Evolutionary conservation across 2,888 invertebrate species (phyloP).

Genomic region (Rotaria macrura): DNA sequence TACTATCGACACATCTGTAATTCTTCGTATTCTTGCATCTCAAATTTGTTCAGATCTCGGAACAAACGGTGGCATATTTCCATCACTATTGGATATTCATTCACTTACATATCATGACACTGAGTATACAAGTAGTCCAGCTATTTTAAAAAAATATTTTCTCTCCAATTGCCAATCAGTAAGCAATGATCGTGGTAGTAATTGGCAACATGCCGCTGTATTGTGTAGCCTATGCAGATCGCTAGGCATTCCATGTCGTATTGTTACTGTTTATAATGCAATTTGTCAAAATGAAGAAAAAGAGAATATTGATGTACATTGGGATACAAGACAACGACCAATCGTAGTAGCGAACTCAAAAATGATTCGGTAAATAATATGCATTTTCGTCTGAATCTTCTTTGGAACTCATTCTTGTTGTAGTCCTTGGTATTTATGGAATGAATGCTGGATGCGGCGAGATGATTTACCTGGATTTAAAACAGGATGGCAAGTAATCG

Average conservation of each 20-base stretch:
- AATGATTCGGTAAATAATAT: background rate
- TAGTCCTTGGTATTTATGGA: background rate
- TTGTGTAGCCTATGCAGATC: background rate
- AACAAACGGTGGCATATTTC: background rate
- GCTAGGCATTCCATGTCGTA: background rate
- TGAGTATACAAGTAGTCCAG: background rate
- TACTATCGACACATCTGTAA: background rate
- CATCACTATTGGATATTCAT: background rate
- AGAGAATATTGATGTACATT: background rate
- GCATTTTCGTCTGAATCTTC: background rate
- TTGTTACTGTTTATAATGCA: slow-evolving; percentile 12
- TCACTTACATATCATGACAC: background rate
- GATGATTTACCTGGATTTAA: background rate
- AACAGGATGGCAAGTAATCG: background rate
- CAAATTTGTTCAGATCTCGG: background rate
- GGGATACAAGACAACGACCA: background rate
- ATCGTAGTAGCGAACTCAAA: background rate
- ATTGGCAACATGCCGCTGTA: background rate
- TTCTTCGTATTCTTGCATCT: background rate
- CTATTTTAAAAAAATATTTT: background rate
- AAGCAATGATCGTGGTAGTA: background rate
- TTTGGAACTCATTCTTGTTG: background rate
- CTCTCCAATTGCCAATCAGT: background rate
- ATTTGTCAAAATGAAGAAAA: background rate
- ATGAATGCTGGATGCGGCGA: background rate